phyloP scores from a whole-genome alignment of 2,888 invertebrate species.

The Plagodis pulveraria region DNA sequence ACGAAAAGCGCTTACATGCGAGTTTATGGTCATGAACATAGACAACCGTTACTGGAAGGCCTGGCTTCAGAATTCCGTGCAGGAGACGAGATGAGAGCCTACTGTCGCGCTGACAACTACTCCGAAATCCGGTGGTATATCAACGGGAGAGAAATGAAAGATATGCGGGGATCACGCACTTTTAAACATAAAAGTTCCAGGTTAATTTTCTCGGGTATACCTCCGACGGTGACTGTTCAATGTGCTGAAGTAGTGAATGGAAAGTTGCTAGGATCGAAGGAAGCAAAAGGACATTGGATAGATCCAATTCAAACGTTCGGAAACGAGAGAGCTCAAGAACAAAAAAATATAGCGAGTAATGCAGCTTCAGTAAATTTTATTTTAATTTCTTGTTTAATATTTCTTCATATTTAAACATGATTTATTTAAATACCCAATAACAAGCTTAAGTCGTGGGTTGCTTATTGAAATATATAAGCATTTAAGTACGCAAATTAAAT shows the following conservation, averaged over 20 bases:
- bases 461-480: too few relatives aligned
- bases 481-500: too few relatives aligned
- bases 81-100: conserved; percentile 67
- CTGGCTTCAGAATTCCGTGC: conserved; percentile 63
- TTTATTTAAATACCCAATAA: too few relatives aligned
- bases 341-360: conserved; percentile 9
- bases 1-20: conserved; percentile 67
- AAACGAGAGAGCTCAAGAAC: conserved; percentile 18
- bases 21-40: conserved; percentile 61
- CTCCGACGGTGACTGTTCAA: conserved; percentile 77
- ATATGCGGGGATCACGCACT: conserved; percentile 56
- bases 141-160: conserved; percentile 63
- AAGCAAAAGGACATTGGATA: conserved; percentile 62
- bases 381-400: too few relatives aligned
- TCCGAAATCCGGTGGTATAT: conserved; percentile 74
- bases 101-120: conserved; percentile 64
- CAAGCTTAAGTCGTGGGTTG: too few relatives aligned
- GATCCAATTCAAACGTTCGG: conserved; percentile 27
- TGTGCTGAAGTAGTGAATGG: conserved; percentile 81
- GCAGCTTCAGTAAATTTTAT: too few relatives aligned
- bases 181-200: conserved; percentile 59
- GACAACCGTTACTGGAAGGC: conserved; percentile 68
- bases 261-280: conserved; percentile 68
- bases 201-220: conserved; percentile 66
- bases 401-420: background rate